Evolutionary conservation across 2,113 vertebrate species (phyloP).

Genomic region (Calyptomena viridis): DNA sequence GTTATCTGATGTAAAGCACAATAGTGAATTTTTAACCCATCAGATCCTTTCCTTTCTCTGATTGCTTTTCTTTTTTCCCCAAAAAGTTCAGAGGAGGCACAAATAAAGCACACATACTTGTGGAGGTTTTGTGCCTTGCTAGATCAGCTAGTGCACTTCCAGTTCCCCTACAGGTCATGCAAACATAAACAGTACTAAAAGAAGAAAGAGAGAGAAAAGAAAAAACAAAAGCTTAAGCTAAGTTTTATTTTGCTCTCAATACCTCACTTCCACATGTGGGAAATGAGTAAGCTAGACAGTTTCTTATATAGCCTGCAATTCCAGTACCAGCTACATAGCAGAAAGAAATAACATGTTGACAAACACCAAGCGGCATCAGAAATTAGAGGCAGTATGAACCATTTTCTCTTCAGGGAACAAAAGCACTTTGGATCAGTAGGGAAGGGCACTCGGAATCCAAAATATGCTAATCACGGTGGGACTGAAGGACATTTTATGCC

Average conservation of each 20-base stretch:
- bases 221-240: background rate
- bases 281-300: background rate
- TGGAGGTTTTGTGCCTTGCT: background rate
- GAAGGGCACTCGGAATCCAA: background rate
- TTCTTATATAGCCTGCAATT: background rate
- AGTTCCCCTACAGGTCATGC: background rate
- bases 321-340: background rate
- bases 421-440: background rate
- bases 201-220: background rate
- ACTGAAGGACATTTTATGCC: background rate
- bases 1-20: background rate
- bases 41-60: background rate
- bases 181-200: slow-evolving; percentile 2
- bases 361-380: background rate
- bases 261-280: background rate
- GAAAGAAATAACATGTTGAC: background rate
- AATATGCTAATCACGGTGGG: background rate
- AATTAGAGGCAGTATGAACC: background rate
- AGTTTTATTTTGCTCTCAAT: background rate
- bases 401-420: background rate
- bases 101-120: background rate
- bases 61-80: background rate
- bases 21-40: background rate
- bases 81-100: background rate
- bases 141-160: background rate